Evolutionary conservation across 2,888 invertebrate genomes (phyloP).

Genomic region (Malachius bipustulatus): DNA sequence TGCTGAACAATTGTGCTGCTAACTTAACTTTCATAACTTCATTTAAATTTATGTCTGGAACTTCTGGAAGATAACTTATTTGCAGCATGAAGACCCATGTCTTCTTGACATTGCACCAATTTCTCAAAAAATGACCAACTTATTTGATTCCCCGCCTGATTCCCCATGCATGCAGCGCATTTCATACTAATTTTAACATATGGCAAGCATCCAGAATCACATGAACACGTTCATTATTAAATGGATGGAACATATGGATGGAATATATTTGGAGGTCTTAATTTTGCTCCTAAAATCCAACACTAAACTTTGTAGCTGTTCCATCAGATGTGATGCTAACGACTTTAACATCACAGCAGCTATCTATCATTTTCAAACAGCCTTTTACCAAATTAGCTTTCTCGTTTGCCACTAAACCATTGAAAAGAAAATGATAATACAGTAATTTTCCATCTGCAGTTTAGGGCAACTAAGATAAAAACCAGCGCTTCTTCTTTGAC

Average conservation of each 20-base stretch:
- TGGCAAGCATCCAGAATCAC: slow-evolving; percentile 17
- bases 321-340: too few species aligned
- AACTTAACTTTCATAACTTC: slow-evolving; percentile 21
- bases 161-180: slow-evolving; percentile 12
- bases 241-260: slow-evolving; percentile 12
- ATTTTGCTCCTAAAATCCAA: slow-evolving; percentile 10
- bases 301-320: neutral
- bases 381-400: slow-evolving; percentile 13
- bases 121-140: slow-evolving; percentile 15
- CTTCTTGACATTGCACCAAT: slow-evolving; percentile 6
- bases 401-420: slow-evolving; percentile 11
- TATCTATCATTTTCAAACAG: slow-evolving; percentile 7
- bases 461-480: slow-evolving; percentile 17
- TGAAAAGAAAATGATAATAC: slow-evolving; percentile 14
- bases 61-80: slow-evolving; percentile 11
- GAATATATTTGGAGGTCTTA: slow-evolving; percentile 6
- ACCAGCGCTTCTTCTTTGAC: slow-evolving; percentile 18
- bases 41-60: slow-evolving; percentile 7
- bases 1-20: slow-evolving; percentile 20
- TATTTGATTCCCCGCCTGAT: slow-evolving; percentile 7
- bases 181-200: slow-evolving; percentile 16
- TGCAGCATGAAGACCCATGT: slow-evolving; percentile 9
- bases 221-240: slow-evolving; percentile 12
- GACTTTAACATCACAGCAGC: slow-evolving; percentile 4
- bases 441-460: slow-evolving; percentile 15